Base-by-base conservation (phyloP, 2,797 vertebrate species). In the Pogonophryne albipinna region DNA sequence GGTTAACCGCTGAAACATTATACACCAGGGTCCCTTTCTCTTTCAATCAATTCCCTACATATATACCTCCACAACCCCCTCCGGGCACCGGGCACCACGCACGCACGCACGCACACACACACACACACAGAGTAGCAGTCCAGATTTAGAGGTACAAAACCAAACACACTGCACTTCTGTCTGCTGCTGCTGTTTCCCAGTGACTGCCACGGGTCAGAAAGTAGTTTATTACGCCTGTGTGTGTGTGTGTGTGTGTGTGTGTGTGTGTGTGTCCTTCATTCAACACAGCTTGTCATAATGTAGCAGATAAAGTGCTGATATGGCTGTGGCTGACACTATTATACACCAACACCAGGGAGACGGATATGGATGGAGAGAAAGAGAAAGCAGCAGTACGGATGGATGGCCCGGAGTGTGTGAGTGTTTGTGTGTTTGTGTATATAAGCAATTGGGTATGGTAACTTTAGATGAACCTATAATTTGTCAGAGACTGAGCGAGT, bases 301-400 rank as follows among this genome's bases (percentile, higher is more conserved):
- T 71, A 58, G 79, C 77, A 59, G 80, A 84, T 89, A 87, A 92
- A 91, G 86, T 93, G 92, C 89, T 92, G 90, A 92, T 90, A 78
- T 12, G 82, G 84, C 87, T 70, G 64, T 6, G 66, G 79, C 83
- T 76, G 80, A 83, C 80, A 85, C 72, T 64, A 75, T 86, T 86
- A 85, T 71, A 83, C 82, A 63, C 38, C 78, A 61, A 67, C 84
- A 83, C 55, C 72, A 27, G 64, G 82, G 74, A 82, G 84, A 83
- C 3, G n/a, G 76, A 65, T 79, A 63, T 63, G 75, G 80, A 86
- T 80, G 82, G 81, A 78, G 63, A 46, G 61, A 8, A 64, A 19
- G 47, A 64, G n/a, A 51, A 41, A 20, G 67, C 27, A n/a, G 61
- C 50, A 58, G 86, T 31, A 74, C 63, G 69, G 70, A 83, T 44